Conservation (phyloP, 2,113 vertebrate genomes). For the Calonectris borealis region DNA sequence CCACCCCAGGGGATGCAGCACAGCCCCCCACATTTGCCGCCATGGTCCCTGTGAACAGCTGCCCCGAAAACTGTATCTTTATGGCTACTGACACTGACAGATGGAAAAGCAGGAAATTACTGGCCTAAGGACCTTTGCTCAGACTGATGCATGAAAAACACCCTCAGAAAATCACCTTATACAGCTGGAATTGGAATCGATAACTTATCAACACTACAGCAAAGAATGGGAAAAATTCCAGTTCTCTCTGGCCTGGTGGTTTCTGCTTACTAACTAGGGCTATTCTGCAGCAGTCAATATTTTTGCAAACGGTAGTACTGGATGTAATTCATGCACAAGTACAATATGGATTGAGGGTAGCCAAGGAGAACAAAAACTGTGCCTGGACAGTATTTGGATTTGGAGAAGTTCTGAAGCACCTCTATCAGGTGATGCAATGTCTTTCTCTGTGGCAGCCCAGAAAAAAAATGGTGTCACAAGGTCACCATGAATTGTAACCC, state of each 20-base stretch:
- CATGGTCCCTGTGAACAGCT: background rate
- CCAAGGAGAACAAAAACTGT: background rate
- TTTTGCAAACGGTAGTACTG: background rate
- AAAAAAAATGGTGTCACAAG: background rate
- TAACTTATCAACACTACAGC: conserved; percentile 21
- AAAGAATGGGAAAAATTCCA: background rate
- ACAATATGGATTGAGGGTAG: background rate
- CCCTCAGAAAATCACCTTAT: background rate
- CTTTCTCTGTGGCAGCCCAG: background rate
- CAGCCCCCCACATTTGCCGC: background rate
- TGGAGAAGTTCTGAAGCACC: background rate
- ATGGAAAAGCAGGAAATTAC: background rate
- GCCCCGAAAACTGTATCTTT: background rate
- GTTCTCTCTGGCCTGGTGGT: background rate
- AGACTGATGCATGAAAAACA: background rate
- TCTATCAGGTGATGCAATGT: background rate
- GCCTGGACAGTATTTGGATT: background rate
- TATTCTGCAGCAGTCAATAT: background rate
- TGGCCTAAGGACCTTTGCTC: background rate
- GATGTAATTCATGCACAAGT: background rate
- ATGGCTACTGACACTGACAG: background rate
- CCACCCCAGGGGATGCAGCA: background rate
- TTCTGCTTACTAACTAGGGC: conserved; percentile 7
- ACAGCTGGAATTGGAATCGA: background rate
- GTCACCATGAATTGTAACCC: background rate